Base-by-base conservation (phyloP, 2,797 vertebrate species). In the Chelidonichthys spinosus region DNA sequence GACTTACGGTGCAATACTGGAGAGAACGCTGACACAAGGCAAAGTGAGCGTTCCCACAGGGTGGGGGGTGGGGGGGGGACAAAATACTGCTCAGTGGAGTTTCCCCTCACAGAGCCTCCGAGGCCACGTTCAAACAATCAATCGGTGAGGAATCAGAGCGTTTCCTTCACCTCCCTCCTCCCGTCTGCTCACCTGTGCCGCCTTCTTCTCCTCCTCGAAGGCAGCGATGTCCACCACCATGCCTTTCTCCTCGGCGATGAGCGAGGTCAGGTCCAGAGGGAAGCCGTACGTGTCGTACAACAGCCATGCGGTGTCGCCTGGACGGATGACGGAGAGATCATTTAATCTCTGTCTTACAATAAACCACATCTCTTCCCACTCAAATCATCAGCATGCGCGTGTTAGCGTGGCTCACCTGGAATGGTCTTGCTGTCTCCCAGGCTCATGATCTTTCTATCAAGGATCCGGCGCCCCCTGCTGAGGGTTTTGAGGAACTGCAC, bases 181-280 rank as follows among this genome's bases (percentile, higher is more conserved):
- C 9, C 7, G 11, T 33, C 55, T 49, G 13, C 56, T 77, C 70
- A 99, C 98, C 96, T 99, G 98, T 0, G 98, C 98, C 0, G 96
- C 94, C 71, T 95, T 99, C 81, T 97, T 95, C 89, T 98, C 98
- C 52, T 99, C 97, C 69, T 99, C 98, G 67, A 99, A 99, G 53
- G 95, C 93, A 1, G 95, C 94, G 89, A 96, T 81, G 85, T 99
- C 97, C 58, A 99, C 95, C 1, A 52, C 83, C 87, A 99, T 92
- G n/a, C 97, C 97, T 36, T 97, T 97, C 92, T 99, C 98, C 89
- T 99, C 98, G 0, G 98, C 98, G 52, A 99, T 99, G 65, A 99
- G 95, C 14, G 95, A 97, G 0, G 98, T 99, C 82, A 99, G 95
- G 90, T 99, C 98, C 85, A 96, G 95, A 11, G 98, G 98, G 89